Conservation (phyloP, 2,797 vertebrate genomes). For the Danio kyathit region DNA sequence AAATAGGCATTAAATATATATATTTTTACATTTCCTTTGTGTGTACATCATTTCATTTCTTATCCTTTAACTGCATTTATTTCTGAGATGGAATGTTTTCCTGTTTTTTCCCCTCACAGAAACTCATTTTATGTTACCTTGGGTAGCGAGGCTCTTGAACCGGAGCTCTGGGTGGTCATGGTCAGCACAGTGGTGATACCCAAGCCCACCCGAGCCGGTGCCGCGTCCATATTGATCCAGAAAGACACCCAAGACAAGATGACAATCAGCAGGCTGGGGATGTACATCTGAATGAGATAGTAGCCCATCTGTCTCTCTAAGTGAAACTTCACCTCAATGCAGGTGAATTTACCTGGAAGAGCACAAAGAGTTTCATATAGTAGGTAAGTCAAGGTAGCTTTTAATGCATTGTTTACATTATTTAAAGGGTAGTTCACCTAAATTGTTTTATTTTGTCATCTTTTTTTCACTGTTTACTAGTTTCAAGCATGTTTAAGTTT, state of each 20-base stretch:
- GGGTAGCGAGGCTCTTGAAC: slow-evolving; percentile 92
- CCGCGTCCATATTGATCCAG: slow-evolving; percentile 96
- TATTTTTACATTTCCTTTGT: background rate
- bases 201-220: slow-evolving; percentile 90
- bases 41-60: background rate
- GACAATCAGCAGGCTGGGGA: slow-evolving; percentile 93
- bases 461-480: too few species aligned
- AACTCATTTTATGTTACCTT: slow-evolving; percentile 79
- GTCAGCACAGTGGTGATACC: slow-evolving; percentile 95
- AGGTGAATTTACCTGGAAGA: slow-evolving; percentile 91
- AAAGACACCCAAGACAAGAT: slow-evolving; percentile 96
- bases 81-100: background rate
- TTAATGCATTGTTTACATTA: background rate
- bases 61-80: background rate
- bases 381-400: background rate
- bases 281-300: slow-evolving; percentile 98
- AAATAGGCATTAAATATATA: background rate
- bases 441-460: too few species aligned
- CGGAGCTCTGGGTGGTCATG: slow-evolving; percentile 95
- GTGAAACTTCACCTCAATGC: slow-evolving; percentile 96
- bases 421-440: too few species aligned
- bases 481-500: too few species aligned
- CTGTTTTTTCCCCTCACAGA: background rate
- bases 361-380: background rate
- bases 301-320: slow-evolving; percentile 96